Base-by-base conservation (phyloP, 2,797 vertebrate species). In the Bradypodion ventrale region DNA sequence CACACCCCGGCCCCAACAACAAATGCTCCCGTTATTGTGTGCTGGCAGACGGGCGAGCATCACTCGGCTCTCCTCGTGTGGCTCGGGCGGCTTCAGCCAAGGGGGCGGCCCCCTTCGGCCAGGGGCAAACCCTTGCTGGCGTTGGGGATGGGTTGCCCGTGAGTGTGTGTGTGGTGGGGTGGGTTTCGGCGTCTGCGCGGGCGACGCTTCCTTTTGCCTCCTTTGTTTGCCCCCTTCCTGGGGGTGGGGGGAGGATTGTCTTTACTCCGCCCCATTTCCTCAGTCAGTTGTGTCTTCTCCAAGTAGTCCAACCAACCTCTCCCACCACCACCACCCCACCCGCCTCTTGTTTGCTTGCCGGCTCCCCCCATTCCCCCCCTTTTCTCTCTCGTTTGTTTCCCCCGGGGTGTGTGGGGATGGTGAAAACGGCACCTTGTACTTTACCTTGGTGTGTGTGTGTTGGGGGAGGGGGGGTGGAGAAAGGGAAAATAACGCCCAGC, bases 201-300 rank as follows among this genome's bases (percentile, higher is more conserved):
- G 46, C 78, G 76, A 82, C 40, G 89, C 82, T 88, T 76, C 82
- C 92, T 91, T 87, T n/a, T n/a, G 79, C 84, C 90, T 77, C 87
- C 92, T 92, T 87, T 87, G 89, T 93, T 91, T 89, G 89, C 90
- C 90, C n/a, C 87, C 85, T 93, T 93, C 89, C 90, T 83, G n/a
- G n/a, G n/a, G n/a, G n/a, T n/a, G n/a, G n/a, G n/a, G 70, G n/a
- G n/a, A n/a, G n/a, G n/a, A n/a, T n/a, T 56, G 29, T 85, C 56
- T 87, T 89, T 87, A 63, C 75, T 89, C 90, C 91, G 88, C 83
- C 88, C 90, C 74, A 80, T 90, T 88, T 89, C 93, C 37, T 88
- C 85, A 88, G 90, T 84, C 85, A 88, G 90, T 84, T 87, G 80
- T 82, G 83, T 90, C 87, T 88, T 85, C 91, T 87, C 88, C 21